Conservation (phyloP, 1,140 invertebrate genomes). For the Pseudobourletiella spinata region DNA sequence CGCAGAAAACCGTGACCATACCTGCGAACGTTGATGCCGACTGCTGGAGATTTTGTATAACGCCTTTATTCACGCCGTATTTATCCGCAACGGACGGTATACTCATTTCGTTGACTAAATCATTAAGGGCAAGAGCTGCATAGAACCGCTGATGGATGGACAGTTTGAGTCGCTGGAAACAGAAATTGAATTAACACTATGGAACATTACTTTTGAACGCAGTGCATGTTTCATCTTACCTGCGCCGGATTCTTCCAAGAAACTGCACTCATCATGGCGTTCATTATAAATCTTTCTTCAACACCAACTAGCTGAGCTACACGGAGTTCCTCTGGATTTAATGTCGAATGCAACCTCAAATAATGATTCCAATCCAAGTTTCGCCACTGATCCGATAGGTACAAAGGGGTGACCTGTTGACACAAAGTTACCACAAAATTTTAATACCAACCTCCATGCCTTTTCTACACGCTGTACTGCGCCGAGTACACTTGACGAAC, state of each 20-base stretch:
- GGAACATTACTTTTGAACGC: not conserved
- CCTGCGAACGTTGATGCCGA: conserved; percentile 92
- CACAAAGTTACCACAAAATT: not conserved
- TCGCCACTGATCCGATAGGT: conserved; percentile 63
- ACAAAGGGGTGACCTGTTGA: conserved; percentile 58
- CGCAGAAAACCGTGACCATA: conserved; percentile 89
- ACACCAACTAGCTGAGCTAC: conserved; percentile 88
- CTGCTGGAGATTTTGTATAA: conserved; percentile 84
- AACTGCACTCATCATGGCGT: conserved; percentile 57
- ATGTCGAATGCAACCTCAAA: conserved; percentile 70
- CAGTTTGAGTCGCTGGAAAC: conserved; percentile 1
- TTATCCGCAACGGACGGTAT: conserved; percentile 67
- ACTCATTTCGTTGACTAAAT: conserved; percentile 84
- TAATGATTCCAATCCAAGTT: conserved; percentile 83
- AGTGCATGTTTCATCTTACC: conserved; percentile 38
- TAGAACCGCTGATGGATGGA: conserved; percentile 65
- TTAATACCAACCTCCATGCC: not conserved
- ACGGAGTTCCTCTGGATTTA: conserved; percentile 66
- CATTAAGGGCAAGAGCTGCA: conserved; percentile 80
- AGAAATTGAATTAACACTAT: conserved; percentile 5
- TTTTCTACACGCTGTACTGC: not conserved
- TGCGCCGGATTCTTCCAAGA: conserved; percentile 45
- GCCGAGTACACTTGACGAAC: not conserved
- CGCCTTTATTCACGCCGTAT: conserved; percentile 76
- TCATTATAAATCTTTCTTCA: conserved; percentile 74